These are phyloP conservation scores for Fragum fragum DNA, from an alignment of 2,888 invertebrate species.

Conservation along the genomic window DNA sequence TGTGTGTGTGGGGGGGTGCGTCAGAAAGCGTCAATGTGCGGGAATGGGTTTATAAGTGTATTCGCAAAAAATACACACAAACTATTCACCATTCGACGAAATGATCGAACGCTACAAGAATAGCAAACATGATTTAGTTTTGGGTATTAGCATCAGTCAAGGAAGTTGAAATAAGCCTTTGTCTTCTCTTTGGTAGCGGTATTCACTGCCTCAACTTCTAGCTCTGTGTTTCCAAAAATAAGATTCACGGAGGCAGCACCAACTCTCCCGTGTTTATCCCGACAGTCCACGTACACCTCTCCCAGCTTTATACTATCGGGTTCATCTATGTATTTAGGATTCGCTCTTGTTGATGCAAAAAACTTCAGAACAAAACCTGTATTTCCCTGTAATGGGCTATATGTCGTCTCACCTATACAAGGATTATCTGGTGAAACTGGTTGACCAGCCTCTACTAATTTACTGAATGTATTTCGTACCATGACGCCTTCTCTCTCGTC, in stretches of 20 bases:
- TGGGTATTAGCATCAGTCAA: conserved; percentile 25
- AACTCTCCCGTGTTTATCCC: conserved; percentile 37
- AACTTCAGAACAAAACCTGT: conserved; percentile 28
- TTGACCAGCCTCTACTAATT: conserved; percentile 46
- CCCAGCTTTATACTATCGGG: conserved; percentile 38
- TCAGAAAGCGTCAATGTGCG: too few species aligned
- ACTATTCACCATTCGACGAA: too few species aligned
- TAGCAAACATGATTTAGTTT: too few species aligned
- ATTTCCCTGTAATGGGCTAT: not conserved
- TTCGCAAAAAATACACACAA: too few species aligned
- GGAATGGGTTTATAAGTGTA: too few species aligned
- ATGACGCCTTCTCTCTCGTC: not conserved
- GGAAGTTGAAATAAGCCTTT: conserved; percentile 46
- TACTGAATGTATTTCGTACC: conserved; percentile 34
- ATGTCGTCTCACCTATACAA: not conserved
- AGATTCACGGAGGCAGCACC: conserved; percentile 41
- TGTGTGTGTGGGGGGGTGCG: too few species aligned
- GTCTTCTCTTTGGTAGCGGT: conserved; percentile 39
- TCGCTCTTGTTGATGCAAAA: conserved; percentile 43
- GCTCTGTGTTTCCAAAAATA: conserved; percentile 62
- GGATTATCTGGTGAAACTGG: conserved; percentile 23
- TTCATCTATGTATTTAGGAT: conserved; percentile 50
- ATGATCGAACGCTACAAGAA: too few species aligned
- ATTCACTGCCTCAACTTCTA: conserved; percentile 49
- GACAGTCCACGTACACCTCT: conserved; percentile 42